Evolutionary conservation across 1,140 invertebrate species (phyloP).

Genomic region (Cotesia chilonis): DNA sequence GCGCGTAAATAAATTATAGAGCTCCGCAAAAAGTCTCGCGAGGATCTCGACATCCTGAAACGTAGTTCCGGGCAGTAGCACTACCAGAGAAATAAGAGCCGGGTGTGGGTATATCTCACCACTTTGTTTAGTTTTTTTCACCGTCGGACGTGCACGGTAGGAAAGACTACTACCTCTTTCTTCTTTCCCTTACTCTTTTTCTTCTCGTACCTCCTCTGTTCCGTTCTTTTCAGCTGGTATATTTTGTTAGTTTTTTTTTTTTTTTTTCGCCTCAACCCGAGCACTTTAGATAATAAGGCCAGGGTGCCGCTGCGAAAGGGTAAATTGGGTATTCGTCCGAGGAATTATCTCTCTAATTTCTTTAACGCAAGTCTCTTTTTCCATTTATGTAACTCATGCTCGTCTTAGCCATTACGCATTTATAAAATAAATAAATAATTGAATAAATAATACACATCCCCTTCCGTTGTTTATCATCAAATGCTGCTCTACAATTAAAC

Average conservation of each 20-base stretch:
- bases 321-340: conserved; percentile 67
- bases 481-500: too few species aligned
- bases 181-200: conserved; percentile 34
- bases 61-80: conserved; percentile 36
- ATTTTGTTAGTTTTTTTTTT: conserved; percentile 27
- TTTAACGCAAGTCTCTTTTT: conserved; percentile 51
- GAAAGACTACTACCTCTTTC: conserved; percentile 9
- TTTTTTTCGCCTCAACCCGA: conserved; percentile 46
- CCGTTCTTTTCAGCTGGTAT: conserved; percentile 42
- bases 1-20: conserved; percentile 43
- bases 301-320: conserved; percentile 60
- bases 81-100: conserved; percentile 17
- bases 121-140: conserved; percentile 30
- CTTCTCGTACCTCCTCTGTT: conserved; percentile 29
- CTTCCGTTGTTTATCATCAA: too few species aligned
- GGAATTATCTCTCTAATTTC: conserved; percentile 68
- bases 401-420: neutral
- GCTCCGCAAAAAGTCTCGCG: conserved; percentile 27
- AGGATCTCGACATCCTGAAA: conserved; percentile 40
- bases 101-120: conserved; percentile 25
- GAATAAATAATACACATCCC: too few species aligned
- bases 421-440: too few species aligned
- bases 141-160: conserved; percentile 8
- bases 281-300: conserved; percentile 68
- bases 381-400: conserved; percentile 15